A percentile compares a stretch with the other conserved stretches of the same genome.
Evolutionary conservation across 2,888 invertebrate genomes (phyloP).

Genomic region (Acanthacorydalis orientalis): DNA sequence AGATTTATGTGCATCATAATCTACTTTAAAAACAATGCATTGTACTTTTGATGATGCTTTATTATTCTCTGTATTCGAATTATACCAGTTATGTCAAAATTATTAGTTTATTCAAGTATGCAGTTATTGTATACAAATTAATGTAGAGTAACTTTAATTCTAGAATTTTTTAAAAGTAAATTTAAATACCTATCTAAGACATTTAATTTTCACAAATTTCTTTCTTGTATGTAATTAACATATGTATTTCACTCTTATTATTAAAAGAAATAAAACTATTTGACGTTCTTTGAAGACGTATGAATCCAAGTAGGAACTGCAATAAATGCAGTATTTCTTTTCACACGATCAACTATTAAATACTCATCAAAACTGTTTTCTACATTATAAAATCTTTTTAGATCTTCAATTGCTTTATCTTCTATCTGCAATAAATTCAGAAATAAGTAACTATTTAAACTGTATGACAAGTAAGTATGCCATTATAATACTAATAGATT

Average conservation of each 20-base stretch:
- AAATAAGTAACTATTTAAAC: too few relatives aligned
- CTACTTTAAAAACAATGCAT: too few relatives aligned
- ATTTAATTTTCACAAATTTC: not conserved
- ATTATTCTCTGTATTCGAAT: too few relatives aligned
- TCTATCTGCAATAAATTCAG: slow-evolving; percentile 42
- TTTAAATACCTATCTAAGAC: not conserved
- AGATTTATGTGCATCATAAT: too few relatives aligned
- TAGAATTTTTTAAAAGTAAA: not conserved
- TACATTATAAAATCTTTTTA: slow-evolving; percentile 56
- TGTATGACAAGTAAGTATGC: too few relatives aligned
- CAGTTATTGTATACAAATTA: too few relatives aligned
- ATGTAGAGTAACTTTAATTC: too few relatives aligned
- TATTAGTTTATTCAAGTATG: too few relatives aligned
- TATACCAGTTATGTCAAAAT: too few relatives aligned
- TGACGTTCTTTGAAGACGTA: not conserved
- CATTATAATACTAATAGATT: too few relatives aligned
- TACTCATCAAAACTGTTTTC: slow-evolving; percentile 52
- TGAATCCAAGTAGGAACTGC: slow-evolving; percentile 42
- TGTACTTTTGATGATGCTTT: too few relatives aligned
- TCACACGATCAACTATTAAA: slow-evolving; percentile 51
- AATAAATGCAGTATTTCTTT: slow-evolving; percentile 28
- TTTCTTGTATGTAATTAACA: not conserved
- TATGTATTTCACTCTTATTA: not conserved
- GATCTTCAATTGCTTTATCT: slow-evolving; percentile 70
- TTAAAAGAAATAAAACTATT: too few relatives aligned